phyloP scores from a whole-genome alignment of 2,113 vertebrate species.

The Nibea albiflora region DNA sequence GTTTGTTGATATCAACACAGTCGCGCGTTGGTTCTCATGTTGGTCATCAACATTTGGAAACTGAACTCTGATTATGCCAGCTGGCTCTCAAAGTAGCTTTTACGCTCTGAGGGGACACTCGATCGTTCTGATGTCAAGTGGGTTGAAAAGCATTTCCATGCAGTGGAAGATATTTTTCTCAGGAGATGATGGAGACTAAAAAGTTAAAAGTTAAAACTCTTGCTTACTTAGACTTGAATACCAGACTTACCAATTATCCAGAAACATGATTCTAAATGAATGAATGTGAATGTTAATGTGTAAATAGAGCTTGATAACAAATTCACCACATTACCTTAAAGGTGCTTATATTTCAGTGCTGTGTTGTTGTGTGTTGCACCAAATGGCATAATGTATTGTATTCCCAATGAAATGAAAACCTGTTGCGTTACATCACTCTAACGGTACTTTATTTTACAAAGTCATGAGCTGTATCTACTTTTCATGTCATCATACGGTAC shows the following conservation, averaged over 20 bases:
- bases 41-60: slow-evolving; percentile 13
- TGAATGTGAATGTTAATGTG: background rate
- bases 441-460: no score
- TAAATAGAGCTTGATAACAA: background rate
- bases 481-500: no score
- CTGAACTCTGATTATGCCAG: slow-evolving; percentile 12
- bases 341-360: background rate
- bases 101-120: slow-evolving; percentile 1
- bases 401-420: no score
- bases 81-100: background rate
- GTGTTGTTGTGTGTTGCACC: no score
- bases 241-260: background rate
- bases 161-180: background rate
- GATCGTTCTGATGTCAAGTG: slow-evolving; percentile 19
- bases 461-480: no score
- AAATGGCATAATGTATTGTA: no score
- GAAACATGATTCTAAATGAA: background rate
- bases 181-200: background rate
- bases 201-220: background rate
- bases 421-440: no score
- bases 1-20: slow-evolving; percentile 37
- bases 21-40: slow-evolving; percentile 11
- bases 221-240: background rate
- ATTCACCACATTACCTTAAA: background rate
- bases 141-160: background rate